Base-by-base conservation (phyloP, 2,797 vertebrate species). In the Lepus oiostolus region DNA sequence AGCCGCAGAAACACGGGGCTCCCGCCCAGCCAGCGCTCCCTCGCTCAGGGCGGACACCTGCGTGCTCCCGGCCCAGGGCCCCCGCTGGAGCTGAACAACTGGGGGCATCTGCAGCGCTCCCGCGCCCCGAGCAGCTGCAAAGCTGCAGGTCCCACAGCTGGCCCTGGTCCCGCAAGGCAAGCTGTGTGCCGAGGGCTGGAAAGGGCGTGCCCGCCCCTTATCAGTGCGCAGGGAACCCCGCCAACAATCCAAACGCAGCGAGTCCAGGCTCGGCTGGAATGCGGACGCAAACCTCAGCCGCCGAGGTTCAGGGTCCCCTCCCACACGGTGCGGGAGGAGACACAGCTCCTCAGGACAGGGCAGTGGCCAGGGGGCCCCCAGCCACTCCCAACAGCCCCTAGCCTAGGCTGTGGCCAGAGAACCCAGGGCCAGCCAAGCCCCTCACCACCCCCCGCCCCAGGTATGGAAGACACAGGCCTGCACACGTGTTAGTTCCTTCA, bases 101-200 rank as follows among this genome's bases (percentile, higher is more conserved):
- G 0, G 58, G 14, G 50, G 21, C 2, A 0, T 30, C 5, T 16
- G 1, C 52, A 12, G 0, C 7, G 1, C 47, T 28, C 67, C 0
- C 1, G 16, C 0, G 3, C 85, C 13, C 6, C 0, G 4, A 30
- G 52, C 24, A 17, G 58, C 58, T 4, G 47, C 7, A 14, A 83
- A 22, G 5, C 32, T 16, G 4, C n/a, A 16, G 50, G 83, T 47
- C 10, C 86, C 5, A 1, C 62, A 52, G 19, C 30, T 2, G 42
- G 24, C 60, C 47, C 3, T 0, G 32, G 32, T n/a, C 76, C 26
- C 60, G 19, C 22, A 24, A 9, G 62, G 22, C 24, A 63, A 63
- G 21, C 62, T 63, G 7, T 6, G 13, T 4, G 54, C 54, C 50
- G 30, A n/a, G 14, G n/a, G 35, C 71, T 72, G 71, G 71, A 26